Evolutionary conservation across 2,113 vertebrate species (phyloP), one percentile per base, ranked within the genome.

Genomic region (Oreochromis niloticus): DNA sequence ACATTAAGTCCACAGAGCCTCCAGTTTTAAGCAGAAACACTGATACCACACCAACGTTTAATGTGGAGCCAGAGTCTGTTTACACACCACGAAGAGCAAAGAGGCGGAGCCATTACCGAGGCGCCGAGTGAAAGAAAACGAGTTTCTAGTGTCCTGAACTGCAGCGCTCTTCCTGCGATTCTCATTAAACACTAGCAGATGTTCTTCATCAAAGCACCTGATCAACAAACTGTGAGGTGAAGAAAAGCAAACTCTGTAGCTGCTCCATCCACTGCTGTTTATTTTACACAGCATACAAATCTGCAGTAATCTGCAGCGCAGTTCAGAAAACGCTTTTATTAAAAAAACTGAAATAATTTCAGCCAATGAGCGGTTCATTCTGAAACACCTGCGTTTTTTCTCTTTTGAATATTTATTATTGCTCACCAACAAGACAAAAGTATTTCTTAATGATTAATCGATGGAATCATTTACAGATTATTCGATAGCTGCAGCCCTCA

Each of bases 401-500:
- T 10, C 17, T n/a, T 66, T 66, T 7, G 3, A 22, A 39, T 2
- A 0, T 22, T 66, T 39, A 66, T 66, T 39, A 66, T 66, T 32
- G 57, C 24, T 57, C 13, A 19, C 17, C 39, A 5, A 39, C 5
- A 13, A 7, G 61, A 22, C 19, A 22, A 66, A 66, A 39, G 61
- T 7, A 39, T 66, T 39, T 66, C 19, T 66, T 11, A 13, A 66
- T 10, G 9, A 36, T 19, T 63, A 63, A 0, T 30, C 3, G 13
- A 59, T 9, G 17, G 10, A 66, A 39, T 66, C 12, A 66, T 36
- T 66, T 63, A 36, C 17, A 63, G 32, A 63, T 63, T 66, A 39
- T n/a, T 66, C 0, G 1, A 66, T 1, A 39, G 61, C 32, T 66
- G 34, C 32, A 36, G 32, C 32, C 17, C 32, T 0, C 41, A 68